A percentile compares a stretch with the other conserved stretches of the same genome.
Conservation (phyloP, 2,888 invertebrate genomes). For the Chloroclysta siterata region DNA sequence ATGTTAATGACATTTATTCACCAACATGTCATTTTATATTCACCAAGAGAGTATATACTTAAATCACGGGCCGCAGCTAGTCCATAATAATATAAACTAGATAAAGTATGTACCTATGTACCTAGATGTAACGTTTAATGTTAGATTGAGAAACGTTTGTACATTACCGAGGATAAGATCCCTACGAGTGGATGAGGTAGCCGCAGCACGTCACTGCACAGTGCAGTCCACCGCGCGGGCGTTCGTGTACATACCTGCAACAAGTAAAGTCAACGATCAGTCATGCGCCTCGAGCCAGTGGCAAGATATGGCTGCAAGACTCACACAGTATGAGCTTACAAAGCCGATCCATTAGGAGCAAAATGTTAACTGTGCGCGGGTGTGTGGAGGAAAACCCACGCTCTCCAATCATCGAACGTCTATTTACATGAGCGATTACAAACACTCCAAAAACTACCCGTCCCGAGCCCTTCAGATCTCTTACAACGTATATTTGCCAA, state of each 20-base stretch:
- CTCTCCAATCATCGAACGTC: neutral
- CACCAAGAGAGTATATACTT: too few species aligned
- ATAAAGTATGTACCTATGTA: too few species aligned
- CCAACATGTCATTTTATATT: too few species aligned
- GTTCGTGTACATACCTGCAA: slow-evolving; percentile 22
- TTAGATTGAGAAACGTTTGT: too few species aligned
- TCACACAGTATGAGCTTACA: too few species aligned
- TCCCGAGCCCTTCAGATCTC: neutral
- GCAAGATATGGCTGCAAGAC: too few species aligned
- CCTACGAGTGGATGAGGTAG: too few species aligned
- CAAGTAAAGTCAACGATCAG: slow-evolving; percentile 20
- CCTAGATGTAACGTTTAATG: too few species aligned
- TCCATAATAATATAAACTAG: too few species aligned
- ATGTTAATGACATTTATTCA: too few species aligned
- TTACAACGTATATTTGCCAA: too few species aligned
- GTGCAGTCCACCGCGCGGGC: neutral
- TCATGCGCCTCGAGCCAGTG: slow-evolving; percentile 1
- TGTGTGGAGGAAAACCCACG: neutral
- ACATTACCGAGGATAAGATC: neutral
- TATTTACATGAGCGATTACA: slow-evolving; percentile 9
- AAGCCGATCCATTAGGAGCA: neutral
- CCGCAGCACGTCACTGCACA: neutral
- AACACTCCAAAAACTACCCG: slow-evolving; percentile 8
- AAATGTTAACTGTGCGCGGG: neutral
- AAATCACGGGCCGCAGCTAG: too few species aligned